Base-by-base conservation (phyloP, 2,888 invertebrate genomes). In the Drosophila borealis region DNA sequence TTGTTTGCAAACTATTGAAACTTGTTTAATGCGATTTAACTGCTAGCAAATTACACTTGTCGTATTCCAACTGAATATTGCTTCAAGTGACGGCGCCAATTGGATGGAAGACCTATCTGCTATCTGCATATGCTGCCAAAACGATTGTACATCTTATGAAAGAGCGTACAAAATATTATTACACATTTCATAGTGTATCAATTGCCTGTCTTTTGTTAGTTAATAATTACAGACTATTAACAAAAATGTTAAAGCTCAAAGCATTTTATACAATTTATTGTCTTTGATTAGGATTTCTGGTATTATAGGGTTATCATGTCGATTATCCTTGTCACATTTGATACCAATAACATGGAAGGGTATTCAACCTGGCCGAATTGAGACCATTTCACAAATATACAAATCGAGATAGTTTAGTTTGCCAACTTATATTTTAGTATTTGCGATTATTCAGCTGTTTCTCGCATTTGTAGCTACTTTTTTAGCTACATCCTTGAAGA, bases 21-120 rank as follows among this genome's bases (percentile, higher is more conserved):
- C 34, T 66, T 62, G 59, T 62, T 62, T 70, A 74, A 75, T 61
- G 66, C 65, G 61, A 62, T 66, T 66, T 70, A 21, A 57, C 42
- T 56, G 53, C 67, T 56, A 51, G 67, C 53, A 67, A 67, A 67
- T 74, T 70, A 63, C 57, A 74, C 62, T 70, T 67, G 44, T 66
- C 46, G 39, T 33, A 45, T 37, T 33, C 17, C 13, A 36, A 42
- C 25, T 33, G 17, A n/a, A 50, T 29, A 61, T 29, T 14, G 21
- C 36, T 59, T 49, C 14, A 29, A 39, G 19, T 45, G 17, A 17
- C 17, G 17, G 17, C 17, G 17, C 0, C 9, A n/a, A 44, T 55
- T 19, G 34, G n/a, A 5, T 6, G 21, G 13, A 29, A 42, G 13
- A 10, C 29, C 29, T 29, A 29, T 2, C 29, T 29, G 29, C 29